These are phyloP conservation scores for Drosophila peninsularis DNA, from an alignment of 2,888 invertebrate species.

Conservation along the genomic window DNA sequence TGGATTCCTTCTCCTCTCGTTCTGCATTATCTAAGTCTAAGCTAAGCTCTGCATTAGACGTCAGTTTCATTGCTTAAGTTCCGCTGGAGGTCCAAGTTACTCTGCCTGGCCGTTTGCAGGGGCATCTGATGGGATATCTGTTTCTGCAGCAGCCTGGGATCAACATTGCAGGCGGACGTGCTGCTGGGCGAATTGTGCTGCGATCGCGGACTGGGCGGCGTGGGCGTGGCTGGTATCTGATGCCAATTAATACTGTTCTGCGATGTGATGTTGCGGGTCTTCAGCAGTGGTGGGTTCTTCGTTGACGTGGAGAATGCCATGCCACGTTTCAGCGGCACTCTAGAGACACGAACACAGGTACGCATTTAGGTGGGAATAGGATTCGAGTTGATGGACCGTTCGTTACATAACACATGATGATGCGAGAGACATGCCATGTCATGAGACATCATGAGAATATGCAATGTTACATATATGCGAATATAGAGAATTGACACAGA, in stretches of 20 bases:
- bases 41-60: constrained; percentile 71
- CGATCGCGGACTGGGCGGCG: constrained; percentile 76
- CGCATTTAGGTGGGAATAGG: constrained; percentile 40
- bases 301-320: constrained; percentile 90
- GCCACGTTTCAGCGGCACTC: constrained; percentile 88
- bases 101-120: constrained; percentile 58
- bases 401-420: constrained; percentile 23
- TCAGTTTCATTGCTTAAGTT: constrained; percentile 82
- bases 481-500: constrained; percentile 22
- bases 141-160: constrained; percentile 48
- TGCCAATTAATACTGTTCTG: constrained; percentile 85
- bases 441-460: constrained; percentile 28
- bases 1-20: neutral
- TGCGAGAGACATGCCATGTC: constrained; percentile 16
- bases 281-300: constrained; percentile 92
- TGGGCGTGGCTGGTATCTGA: constrained; percentile 82
- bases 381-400: constrained; percentile 26
- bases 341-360: constrained; percentile 69
- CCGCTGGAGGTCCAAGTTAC: constrained; percentile 56
- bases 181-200: constrained; percentile 60
- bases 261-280: constrained; percentile 90
- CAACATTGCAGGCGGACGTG: constrained; percentile 11
- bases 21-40: constrained; percentile 6
- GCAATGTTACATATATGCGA: constrained; percentile 26
- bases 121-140: constrained; percentile 64